Percentiles rank a stretch among this genome's conserved stretches.
These are phyloP conservation scores for Stegodyphus mimosarum DNA, from an alignment of 1,140 invertebrate genomes.

Conservation along the genomic window DNA sequence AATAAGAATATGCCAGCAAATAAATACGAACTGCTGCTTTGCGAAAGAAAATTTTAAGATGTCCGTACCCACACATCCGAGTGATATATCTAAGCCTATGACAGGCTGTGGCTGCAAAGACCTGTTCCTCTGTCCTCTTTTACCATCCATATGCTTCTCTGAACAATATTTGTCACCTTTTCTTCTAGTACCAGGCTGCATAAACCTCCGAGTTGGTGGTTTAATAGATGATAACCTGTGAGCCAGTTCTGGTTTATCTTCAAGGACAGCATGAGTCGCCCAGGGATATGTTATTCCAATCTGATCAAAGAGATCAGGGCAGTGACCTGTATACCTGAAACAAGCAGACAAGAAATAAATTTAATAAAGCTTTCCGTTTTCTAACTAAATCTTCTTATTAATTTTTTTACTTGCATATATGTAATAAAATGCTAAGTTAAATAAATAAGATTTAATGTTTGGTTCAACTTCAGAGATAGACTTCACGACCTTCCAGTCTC, in stretches of 20 bases:
- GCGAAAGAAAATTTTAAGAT: no score
- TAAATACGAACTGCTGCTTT: no score
- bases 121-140: background rate
- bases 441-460: background rate
- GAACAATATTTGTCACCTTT: background rate
- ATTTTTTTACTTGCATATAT: background rate
- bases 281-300: conserved; percentile 30
- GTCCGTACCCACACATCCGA: background rate
- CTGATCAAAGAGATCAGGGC: conserved; percentile 2
- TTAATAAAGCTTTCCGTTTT: background rate
- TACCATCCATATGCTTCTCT: background rate
- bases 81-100: background rate
- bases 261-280: conserved; percentile 5
- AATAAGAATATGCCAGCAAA: no score
- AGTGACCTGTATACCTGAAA: conserved; percentile 34
- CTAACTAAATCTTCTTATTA: background rate
- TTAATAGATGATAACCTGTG: background rate
- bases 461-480: no score
- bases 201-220: background rate
- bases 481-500: no score
- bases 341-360: background rate
- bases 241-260: background rate
- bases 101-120: background rate
- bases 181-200: background rate
- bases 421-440: background rate